These are phyloP conservation scores for Tetragnatha montana DNA, from an alignment of 2,888 invertebrate genomes.

Conservation along the genomic window DNA sequence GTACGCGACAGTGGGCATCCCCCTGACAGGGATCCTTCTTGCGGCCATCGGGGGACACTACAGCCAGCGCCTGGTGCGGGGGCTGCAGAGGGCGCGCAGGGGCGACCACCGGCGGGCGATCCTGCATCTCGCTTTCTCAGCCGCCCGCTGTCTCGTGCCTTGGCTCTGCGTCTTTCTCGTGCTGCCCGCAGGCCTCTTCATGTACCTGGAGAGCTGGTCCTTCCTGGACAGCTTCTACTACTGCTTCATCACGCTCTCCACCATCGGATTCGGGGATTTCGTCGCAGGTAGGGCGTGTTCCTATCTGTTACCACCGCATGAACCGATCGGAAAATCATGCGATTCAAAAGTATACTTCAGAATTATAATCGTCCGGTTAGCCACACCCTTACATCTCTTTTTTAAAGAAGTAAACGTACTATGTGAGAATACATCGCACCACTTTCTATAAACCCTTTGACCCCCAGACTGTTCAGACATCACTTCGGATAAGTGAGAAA, in stretches of 20 bases:
- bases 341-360: no score
- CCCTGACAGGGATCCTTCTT: conserved; percentile 85
- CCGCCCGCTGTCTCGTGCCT: conserved; percentile 89
- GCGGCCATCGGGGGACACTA: conserved; percentile 91
- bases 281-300: conserved; percentile 83
- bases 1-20: conserved; percentile 90
- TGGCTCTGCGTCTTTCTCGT: conserved; percentile 91
- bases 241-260: conserved; percentile 79
- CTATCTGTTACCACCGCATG: no score
- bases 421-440: no score
- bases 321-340: no score
- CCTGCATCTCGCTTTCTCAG: conserved; percentile 85
- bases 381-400: no score
- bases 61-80: conserved; percentile 71
- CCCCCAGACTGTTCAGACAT: no score
- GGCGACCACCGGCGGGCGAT: conserved; percentile 73
- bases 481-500: no score
- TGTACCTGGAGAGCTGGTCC: conserved; percentile 89
- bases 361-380: no score
- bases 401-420: no score
- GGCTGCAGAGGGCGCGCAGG: conserved; percentile 61
- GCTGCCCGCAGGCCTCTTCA: conserved; percentile 88
- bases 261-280: conserved; percentile 93
- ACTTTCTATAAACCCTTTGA: no score
- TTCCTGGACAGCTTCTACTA: conserved; percentile 90